A percentile compares a stretch with the other conserved stretches of the same genome.
phyloP scores from a whole-genome alignment of 2,113 vertebrate species.

The Bubo blakistoni region DNA sequence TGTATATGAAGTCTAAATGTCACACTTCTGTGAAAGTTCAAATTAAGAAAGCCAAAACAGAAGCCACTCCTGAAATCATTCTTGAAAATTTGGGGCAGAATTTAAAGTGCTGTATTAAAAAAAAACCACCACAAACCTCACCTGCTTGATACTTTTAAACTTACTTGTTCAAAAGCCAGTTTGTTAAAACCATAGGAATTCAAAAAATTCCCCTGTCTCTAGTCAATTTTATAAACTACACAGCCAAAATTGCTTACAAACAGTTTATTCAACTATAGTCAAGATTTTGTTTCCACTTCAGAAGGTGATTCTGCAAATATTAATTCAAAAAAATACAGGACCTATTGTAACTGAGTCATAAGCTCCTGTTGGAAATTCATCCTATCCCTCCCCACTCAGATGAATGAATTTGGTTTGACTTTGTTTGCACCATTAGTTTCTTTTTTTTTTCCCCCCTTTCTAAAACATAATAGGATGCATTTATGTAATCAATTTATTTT shows the following conservation, averaged over 20 bases:
- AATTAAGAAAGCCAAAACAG: not conserved
- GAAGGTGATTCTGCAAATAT: not conserved
- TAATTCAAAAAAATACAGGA: not conserved
- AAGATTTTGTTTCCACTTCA: not conserved
- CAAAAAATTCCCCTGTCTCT: not conserved
- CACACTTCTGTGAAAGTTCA: not conserved
- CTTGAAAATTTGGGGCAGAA: not conserved
- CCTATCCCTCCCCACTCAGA: not conserved
- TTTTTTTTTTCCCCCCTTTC: accelerated
- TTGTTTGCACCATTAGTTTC: not conserved
- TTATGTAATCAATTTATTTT: not conserved
- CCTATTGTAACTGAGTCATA: not conserved
- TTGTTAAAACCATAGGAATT: not conserved
- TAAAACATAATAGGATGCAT: not conserved
- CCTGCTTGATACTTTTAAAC: not conserved
- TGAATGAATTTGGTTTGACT: not conserved
- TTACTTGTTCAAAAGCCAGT: not conserved
- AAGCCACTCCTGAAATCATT: not conserved
- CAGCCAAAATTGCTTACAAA: not conserved
- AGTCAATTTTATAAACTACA: not conserved
- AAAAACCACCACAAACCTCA: not conserved
- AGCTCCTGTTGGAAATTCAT: not conserved
- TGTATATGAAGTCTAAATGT: not conserved
- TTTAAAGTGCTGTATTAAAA: not conserved
- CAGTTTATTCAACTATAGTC: not conserved